Evolutionary conservation across 2,797 vertebrate species (phyloP).

Genomic region (Balearica regulorum): DNA sequence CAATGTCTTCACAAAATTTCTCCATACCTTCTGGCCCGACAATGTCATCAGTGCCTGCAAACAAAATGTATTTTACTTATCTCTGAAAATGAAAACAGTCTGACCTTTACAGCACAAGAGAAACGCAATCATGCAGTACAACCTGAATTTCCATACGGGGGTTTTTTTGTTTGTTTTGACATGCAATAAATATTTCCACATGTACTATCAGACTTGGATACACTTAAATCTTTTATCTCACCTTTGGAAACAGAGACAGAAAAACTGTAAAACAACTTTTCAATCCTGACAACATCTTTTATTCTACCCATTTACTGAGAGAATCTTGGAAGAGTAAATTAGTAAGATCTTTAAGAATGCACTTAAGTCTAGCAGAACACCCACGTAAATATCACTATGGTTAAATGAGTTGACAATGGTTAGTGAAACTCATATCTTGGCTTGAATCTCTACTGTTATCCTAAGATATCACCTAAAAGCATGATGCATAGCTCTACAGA

Average conservation of each 20-base stretch:
- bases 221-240: background rate
- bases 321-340: background rate
- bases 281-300: background rate
- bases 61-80: background rate
- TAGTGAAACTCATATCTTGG: background rate
- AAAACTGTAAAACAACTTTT: background rate
- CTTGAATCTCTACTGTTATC: background rate
- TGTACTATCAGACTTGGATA: background rate
- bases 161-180: background rate
- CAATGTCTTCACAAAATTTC: conserved; percentile 99
- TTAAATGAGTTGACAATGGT: background rate
- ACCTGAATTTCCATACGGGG: background rate
- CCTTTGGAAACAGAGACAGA: background rate
- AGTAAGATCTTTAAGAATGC: background rate
- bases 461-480: background rate
- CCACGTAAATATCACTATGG: background rate
- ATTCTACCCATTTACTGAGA: background rate
- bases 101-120: background rate
- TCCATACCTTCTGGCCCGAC: conserved; percentile 99
- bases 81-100: background rate
- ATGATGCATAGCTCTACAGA: background rate
- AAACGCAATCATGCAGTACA: background rate
- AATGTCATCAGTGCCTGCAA: conserved; percentile 90
- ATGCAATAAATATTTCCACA: background rate
- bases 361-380: background rate